Evolutionary conservation across 2,797 vertebrate genomes (phyloP).

Genomic region (Glyptemys insculpta): DNA sequence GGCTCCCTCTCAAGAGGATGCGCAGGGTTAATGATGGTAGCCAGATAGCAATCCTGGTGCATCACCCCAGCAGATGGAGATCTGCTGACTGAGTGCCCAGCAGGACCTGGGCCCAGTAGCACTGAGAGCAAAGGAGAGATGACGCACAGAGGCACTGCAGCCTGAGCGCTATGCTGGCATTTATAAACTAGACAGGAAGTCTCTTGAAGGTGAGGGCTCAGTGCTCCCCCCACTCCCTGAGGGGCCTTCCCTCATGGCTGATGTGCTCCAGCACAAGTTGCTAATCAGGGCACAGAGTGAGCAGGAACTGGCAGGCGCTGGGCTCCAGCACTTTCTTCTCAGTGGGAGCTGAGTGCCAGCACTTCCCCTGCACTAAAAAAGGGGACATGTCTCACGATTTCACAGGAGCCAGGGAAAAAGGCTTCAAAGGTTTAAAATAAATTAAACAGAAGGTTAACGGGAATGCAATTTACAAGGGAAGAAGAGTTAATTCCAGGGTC

Average conservation of each 20-base stretch:
- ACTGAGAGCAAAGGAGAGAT: neutral
- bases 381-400: neutral
- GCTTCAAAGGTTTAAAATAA: neutral
- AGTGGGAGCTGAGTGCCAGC: conserved; percentile 49
- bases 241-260: neutral
- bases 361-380: neutral
- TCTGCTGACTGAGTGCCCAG: neutral
- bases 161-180: neutral
- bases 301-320: fast-evolving
- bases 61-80: neutral
- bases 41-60: neutral
- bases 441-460: neutral
- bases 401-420: neutral
- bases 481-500: neutral
- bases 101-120: fast-evolving
- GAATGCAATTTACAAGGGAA: neutral
- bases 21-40: neutral
- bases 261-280: neutral
- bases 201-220: neutral
- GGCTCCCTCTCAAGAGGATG: neutral
- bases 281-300: conserved; percentile 56
- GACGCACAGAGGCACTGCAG: neutral
- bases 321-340: conserved; percentile 50
- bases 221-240: neutral
- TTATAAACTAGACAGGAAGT: neutral